Conservation (phyloP, 2,113 vertebrate species). For the Microcebus griseorufus region DNA sequence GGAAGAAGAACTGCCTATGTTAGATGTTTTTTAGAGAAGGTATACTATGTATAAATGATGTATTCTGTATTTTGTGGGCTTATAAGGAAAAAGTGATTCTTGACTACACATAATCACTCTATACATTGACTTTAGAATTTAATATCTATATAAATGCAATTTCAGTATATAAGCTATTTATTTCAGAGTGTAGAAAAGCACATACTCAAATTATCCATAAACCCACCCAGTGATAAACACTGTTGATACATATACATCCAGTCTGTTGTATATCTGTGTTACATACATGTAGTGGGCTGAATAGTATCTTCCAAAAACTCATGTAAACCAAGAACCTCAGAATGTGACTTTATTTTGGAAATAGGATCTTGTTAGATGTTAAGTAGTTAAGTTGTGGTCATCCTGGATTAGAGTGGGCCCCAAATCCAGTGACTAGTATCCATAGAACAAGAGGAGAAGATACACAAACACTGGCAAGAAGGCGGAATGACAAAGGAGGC, state of each 20-base stretch:
- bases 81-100: background rate
- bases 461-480: background rate
- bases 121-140: background rate
- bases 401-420: background rate
- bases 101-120: background rate
- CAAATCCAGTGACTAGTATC: background rate
- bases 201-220: background rate
- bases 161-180: constrained; percentile 20
- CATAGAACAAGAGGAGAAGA: background rate
- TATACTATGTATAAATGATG: background rate
- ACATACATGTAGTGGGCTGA: background rate
- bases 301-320: background rate
- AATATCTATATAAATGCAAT: constrained; percentile 17
- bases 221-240: background rate
- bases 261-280: background rate
- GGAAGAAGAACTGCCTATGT: background rate
- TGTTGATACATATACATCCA: background rate
- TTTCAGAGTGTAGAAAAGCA: constrained; percentile 28
- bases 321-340: background rate
- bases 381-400: background rate
- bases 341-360: constrained; percentile 10
- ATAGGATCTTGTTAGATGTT: background rate
- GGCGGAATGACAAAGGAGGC: background rate
- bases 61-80: constrained; percentile 24
- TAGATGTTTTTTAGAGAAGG: constrained; percentile 15